These are phyloP conservation scores for Mormoops blainvillei DNA, from an alignment of 2,113 vertebrate genomes.

Conservation along the genomic window DNA sequence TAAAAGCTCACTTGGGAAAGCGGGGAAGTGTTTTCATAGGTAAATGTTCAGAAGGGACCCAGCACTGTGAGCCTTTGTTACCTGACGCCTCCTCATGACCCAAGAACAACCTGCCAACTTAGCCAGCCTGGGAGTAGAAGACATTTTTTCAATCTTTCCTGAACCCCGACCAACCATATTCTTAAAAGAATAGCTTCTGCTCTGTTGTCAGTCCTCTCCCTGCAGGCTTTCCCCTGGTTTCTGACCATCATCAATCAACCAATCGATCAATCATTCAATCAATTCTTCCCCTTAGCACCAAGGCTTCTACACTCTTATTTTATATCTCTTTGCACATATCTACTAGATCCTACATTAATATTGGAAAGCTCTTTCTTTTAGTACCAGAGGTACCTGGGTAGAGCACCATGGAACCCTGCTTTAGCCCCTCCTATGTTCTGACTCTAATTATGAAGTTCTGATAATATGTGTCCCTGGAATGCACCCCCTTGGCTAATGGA, in stretches of 20 bases:
- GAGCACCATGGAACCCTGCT: background rate
- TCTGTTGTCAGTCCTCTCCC: background rate
- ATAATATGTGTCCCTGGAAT: background rate
- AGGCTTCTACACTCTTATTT: background rate
- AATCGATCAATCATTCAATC: background rate
- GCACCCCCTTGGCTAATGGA: background rate
- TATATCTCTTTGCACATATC: background rate
- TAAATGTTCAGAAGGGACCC: too few species aligned
- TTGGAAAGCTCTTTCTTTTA: background rate
- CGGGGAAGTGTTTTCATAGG: background rate
- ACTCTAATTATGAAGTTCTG: background rate
- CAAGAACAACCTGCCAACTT: background rate
- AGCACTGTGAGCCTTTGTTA: fast-evolving
- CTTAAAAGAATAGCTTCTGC: background rate
- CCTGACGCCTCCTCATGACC: background rate
- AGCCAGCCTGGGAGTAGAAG: background rate
- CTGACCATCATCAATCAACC: background rate
- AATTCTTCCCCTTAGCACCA: background rate
- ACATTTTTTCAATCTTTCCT: background rate
- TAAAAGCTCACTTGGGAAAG: background rate
- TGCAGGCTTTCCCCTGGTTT: background rate
- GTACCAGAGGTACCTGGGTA: background rate
- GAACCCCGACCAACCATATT: background rate
- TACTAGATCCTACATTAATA: background rate
- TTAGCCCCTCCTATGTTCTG: background rate